Evolutionary conservation across 92 coral and sea anemone species (phyloP), one percentile per base, ranked within the genome.

Genomic region (Epizoanthus stellaris): DNA sequence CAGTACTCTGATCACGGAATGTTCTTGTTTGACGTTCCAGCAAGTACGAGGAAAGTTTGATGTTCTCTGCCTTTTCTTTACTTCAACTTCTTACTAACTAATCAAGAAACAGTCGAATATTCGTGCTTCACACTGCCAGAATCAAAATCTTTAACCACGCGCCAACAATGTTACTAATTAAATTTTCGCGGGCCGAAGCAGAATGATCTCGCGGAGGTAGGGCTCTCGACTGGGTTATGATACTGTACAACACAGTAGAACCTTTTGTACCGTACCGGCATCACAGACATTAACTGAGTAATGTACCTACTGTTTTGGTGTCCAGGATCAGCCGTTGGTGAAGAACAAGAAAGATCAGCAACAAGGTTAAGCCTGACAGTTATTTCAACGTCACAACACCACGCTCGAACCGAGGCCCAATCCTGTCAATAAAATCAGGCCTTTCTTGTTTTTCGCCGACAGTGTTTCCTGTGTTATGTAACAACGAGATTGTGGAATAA

Each of bases 401-500:
- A 13, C 47, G 67, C 23, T 64, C 20, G 60, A 79, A 70, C 38
- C 58, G 58, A 79, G 83, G 40, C 57, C 72, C 39, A 40, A 45
- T 79, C 82, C 11, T 23, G 9, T 16, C 56, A 9, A 52, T 6
- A 79, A 63, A 38, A 79, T 77, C 42, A 40, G 40, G 23, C 66
- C 70, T 42, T 77, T 72, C 70, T 77, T 77, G 45, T 60, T 61
- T 77, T 77, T 19, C 57, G 34, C 70, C 73, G 83, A 63, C 83
- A 43, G 49, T 79, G 72, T 45, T 79, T 79, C 83, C 83, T 79
- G 83, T 79, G 73, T 63, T 40, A 63, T 79, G 83, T 12, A 79
- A 71, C 68, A 76, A 59, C 83, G 34, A 79, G 82, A 77, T 62
- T 77, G 40, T 60, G 0, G 16, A 57, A 62, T 70, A 40, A 17